Base-by-base conservation (phyloP, 1,140 invertebrate species). In the Bemisia tabaci region DNA sequence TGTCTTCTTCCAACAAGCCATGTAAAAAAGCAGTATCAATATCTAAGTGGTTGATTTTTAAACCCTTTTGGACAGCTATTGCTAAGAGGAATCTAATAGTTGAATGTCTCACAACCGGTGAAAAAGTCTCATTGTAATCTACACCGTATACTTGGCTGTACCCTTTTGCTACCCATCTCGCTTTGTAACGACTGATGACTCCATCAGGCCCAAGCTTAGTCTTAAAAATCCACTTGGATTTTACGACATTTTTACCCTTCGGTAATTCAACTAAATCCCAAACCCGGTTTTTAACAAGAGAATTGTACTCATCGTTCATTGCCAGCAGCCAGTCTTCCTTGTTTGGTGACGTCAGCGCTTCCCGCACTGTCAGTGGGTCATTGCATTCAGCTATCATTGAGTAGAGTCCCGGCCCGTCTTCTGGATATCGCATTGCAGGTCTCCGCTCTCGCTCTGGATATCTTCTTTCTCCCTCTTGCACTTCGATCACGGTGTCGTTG, bases 1-100 rank as follows among this genome's bases (percentile, higher is more conserved):
- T 73, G 24, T 71, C 72, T 71, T 81, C 79, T 22, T 79, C 68
- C 17, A 81, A 63, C 11, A 73, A 63, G 21, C 75, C 78, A 72
- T 80, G 17, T 22, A 62, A 62, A 62, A 62, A 62, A 11, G 61
- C 61, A 12, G 61, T 62, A 21, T 62, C 24, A 21, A 62, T 62
- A 24, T 62, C 61, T 62, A 62, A 22, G 24, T 62, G 61, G 17
- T 62, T 62, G 17, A 69, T 2, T 77, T 66, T 69, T 77, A 79
- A 1, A 77, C 77, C 39, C 73, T 77, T 65, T 70, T 74, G 2
- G 74, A 68, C 61, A 62, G 17, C 17, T 9, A 11, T 21, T 22
- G 61, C 24, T 23, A 62, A 62, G 12, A 62, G 24, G 22, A 12
- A 62, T 68, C 68, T 22, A 66, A 23, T 23, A 67, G 68, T 21